Evolutionary conservation across 2,113 vertebrate genomes (phyloP), one percentile per base, ranked within the genome.

Genomic region (Myiozetetes cayanensis): DNA sequence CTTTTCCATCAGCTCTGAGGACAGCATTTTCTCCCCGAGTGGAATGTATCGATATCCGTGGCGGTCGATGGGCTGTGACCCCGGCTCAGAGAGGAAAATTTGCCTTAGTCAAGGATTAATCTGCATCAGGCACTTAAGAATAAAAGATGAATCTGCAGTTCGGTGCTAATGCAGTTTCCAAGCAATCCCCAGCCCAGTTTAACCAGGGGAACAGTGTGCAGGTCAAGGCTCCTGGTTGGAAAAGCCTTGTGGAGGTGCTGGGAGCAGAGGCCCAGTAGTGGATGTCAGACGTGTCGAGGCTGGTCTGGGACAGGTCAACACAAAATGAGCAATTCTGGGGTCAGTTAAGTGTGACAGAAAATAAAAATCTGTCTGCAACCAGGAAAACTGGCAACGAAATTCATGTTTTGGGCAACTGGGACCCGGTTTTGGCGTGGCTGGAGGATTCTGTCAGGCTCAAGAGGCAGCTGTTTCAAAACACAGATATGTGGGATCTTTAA

Each of bases 221-320:
- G 5, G 17, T 4, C 8, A 0, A 0, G 23, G 3, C 6, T 15
- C 3, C 3, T 11, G 2, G 23, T 0, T 24, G 2, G 17, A 43
- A 47, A 8, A 72, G 20, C 30, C 24, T 10, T 3, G 21, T 4
- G 22, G 5, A 4, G 43, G 1, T 21, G 47, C 63, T 16, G 70
- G 55, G 1, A 4, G 0, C 1, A 13, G 70, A 18, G 53, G n/a
- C 31, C 2, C 21, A 15, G 50, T 1, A 2, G 28, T 3, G 62
- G 10, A 0, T 16, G 5, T 10, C 2, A 4, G 4, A 2, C 1
- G 0, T 2, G 23, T 2, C 12, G 37, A 10, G 65, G 10, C 30
- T 24, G 43, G 27, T 2, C 6, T 56, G 12, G 39, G 31, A 1
- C n/a, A 47, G 52, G 7, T 16, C 7, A 4, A 0, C 14, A 3